Conservation (phyloP, 2,888 invertebrate genomes). For the Ligdia adustata region DNA sequence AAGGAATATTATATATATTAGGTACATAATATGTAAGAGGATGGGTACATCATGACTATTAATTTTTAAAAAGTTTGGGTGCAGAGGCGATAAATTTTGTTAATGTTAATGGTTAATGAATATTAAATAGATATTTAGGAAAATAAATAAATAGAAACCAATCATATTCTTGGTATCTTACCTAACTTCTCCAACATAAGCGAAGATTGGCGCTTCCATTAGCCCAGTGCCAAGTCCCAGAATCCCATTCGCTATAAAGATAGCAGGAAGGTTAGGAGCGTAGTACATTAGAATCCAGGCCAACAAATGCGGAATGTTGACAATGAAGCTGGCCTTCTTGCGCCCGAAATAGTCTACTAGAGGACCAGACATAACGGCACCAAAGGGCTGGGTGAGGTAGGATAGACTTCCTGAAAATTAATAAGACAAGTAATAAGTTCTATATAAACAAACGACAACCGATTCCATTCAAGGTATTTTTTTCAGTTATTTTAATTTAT, state of each 20-base stretch:
- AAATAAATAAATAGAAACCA: too few relatives aligned
- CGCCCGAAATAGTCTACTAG: conserved; percentile 82
- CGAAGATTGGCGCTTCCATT: conserved; percentile 84
- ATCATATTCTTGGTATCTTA: conserved; percentile 36
- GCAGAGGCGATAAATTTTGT: too few relatives aligned
- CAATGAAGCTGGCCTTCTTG: conserved; percentile 79
- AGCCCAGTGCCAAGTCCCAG: conserved; percentile 83
- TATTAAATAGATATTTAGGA: too few relatives aligned
- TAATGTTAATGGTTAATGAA: too few relatives aligned
- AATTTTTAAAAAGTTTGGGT: too few relatives aligned
- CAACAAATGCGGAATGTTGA: conserved; percentile 80
- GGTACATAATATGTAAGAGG: too few relatives aligned
- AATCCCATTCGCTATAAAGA: conserved; percentile 77
- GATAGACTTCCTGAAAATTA: conserved; percentile 82
- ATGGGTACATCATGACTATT: too few relatives aligned
- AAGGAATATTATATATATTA: too few relatives aligned
- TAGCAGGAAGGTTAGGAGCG: conserved; percentile 66
- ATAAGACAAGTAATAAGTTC: too few relatives aligned
- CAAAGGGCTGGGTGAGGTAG: conserved; percentile 82
- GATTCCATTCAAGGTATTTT: not conserved
- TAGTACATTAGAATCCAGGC: conserved; percentile 83
- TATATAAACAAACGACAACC: too few relatives aligned
- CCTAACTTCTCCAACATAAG: conserved; percentile 85
- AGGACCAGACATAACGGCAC: conserved; percentile 81
- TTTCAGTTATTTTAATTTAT: not conserved